Conservation (phyloP, 2,113 vertebrate genomes). For the Oncorhynchus masou region DNA sequence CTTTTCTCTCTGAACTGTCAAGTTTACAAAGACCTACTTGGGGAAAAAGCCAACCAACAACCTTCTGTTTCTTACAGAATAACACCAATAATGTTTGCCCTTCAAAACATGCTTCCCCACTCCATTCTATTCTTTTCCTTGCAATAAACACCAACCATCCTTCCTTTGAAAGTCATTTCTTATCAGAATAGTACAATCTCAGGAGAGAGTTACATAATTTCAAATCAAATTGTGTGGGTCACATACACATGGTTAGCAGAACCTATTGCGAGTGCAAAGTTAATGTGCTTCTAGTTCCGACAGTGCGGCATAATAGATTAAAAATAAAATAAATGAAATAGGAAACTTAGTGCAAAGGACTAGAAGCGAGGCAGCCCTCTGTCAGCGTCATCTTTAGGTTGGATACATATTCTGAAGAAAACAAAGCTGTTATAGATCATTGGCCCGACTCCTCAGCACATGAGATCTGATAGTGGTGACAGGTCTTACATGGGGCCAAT, state of each 20-base stretch:
- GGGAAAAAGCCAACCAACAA: neutral
- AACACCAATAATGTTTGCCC: neutral
- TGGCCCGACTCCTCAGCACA: neutral
- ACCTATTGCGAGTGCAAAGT: no score
- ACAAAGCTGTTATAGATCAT: neutral
- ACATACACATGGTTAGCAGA: no score
- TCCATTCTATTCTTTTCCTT: no score
- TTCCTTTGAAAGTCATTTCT: no score
- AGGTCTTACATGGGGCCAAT: neutral
- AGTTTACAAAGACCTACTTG: constrained; percentile 21
- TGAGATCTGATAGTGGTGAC: constrained; percentile 7
- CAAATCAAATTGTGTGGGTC: no score
- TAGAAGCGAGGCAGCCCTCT: no score
- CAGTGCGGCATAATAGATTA: no score
- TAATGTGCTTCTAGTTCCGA: no score
- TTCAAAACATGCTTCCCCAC: neutral
- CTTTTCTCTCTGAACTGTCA: constrained; percentile 28
- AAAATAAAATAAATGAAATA: no score
- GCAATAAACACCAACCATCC: no score
- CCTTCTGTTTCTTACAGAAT: neutral
- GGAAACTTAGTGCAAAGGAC: no score
- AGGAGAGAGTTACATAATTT: neutral
- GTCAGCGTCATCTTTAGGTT: neutral
- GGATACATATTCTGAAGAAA: neutral
- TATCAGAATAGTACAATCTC: neutral